A percentile compares a stretch with the other conserved stretches of the same genome.
These are phyloP conservation scores for Pocota personata DNA, from an alignment of 2,888 invertebrate genomes.

Conservation along the genomic window DNA sequence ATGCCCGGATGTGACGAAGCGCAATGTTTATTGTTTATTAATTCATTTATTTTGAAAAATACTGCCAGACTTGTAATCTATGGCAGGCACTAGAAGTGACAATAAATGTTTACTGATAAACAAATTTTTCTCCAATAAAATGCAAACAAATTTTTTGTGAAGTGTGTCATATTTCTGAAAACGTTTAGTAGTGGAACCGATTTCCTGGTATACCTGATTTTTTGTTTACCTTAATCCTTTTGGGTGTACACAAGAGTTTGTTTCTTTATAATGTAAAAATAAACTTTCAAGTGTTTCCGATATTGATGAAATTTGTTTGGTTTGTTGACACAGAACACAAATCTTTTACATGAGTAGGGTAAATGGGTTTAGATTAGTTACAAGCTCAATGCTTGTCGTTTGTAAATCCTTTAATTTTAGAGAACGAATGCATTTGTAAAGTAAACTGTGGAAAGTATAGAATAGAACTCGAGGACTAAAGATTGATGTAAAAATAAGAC, in stretches of 20 bases:
- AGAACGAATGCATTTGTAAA: too few species aligned
- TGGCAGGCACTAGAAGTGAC: not conserved
- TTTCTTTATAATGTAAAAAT: not conserved
- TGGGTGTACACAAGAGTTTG: not conserved
- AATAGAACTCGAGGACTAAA: too few species aligned
- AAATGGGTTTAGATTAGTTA: too few species aligned
- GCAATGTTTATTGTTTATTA: not conserved
- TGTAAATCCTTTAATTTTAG: too few species aligned
- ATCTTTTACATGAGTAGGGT: too few species aligned
- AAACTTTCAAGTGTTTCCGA: not conserved
- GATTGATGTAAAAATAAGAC: too few species aligned
- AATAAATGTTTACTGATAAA: slow-evolving; percentile 8
- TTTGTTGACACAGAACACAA: not conserved
- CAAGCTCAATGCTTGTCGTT: too few species aligned
- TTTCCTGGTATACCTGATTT: not conserved
- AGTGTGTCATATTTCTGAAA: not conserved
- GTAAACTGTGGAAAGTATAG: too few species aligned
- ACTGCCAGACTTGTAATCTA: not conserved
- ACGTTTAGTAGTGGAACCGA: not conserved
- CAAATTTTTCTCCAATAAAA: not conserved
- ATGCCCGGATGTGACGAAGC: not conserved
- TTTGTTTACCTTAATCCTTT: not conserved
- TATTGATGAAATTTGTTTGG: not conserved
- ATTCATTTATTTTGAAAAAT: not conserved
- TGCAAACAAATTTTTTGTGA: not conserved